Base-by-base conservation (phyloP, 35 echinoderm and acorn worm species). In the Acanthaster planci region DNA sequence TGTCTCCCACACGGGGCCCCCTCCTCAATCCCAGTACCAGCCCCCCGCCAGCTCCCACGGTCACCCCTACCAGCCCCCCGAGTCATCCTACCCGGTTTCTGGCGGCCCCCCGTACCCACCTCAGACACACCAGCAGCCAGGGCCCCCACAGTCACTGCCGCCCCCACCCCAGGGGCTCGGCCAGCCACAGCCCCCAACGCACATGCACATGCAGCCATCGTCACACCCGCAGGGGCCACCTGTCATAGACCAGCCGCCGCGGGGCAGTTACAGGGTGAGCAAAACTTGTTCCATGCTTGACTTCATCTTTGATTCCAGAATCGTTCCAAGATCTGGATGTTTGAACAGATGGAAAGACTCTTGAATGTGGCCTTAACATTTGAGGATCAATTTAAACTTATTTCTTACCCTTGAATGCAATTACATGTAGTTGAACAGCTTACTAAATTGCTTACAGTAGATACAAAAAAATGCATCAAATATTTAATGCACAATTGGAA, bases 201-300 rank as follows among this genome's bases (percentile, higher is more conserved):
- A 47, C 29, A 36, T 72, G 64, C 29, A 72, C 7, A 72, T 27
- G 36, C 81, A 53, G 18, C 81, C 81, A 30, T 15, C 52, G 5
- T 39, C 81, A 29, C 81, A 83, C 36, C n/a, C 81, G 19, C 56
- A 57, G 81, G 81, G 36, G 16, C 81, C 81, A 58, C 81, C 81
- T 17, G 52, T 36, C 15, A 57, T 36, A 38, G 38, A 40, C 0
- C 79, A 81, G 26, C 40, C 21, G 21, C 81, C 38, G 26, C 53
- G 52, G 34, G 64, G 26, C 64, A 72, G 64, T 29, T 72, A 72
- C 23, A 8, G 64, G 64, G 64, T 72, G 30, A 72, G 64, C n/a
- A n/a, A n/a, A n/a, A n/a, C 64, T 72, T 72, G 1, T 47, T 47
- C 12, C 12, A 4, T 47, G 42, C 42, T 47, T 47, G n/a, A n/a